A percentile compares a stretch with the other conserved stretches of the same genome.
Evolutionary conservation across 2,888 invertebrate genomes (phyloP).

Genomic region (Diaphora mendica): DNA sequence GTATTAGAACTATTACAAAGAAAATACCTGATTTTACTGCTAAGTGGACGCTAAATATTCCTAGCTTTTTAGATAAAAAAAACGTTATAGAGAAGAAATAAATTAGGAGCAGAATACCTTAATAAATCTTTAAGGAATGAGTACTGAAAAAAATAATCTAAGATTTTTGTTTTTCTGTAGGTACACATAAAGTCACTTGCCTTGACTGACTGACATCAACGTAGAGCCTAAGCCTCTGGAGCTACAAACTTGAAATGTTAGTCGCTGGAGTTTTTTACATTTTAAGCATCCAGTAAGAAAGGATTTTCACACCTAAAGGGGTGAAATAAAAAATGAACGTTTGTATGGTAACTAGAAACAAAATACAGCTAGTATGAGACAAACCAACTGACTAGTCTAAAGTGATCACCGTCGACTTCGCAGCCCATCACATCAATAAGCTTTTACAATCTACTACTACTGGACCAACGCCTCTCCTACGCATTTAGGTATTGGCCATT

Average conservation of each 20-base stretch:
- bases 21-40: neutral
- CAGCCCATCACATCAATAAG: too few species aligned
- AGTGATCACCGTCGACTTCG: too few species aligned
- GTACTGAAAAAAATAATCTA: neutral
- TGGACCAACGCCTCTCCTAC: too few species aligned
- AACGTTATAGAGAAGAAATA: neutral
- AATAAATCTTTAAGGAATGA: neutral
- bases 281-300: neutral
- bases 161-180: neutral
- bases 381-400: too few species aligned
- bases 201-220: too few species aligned
- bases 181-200: neutral
- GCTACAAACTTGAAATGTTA: neutral
- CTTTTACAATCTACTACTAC: too few species aligned
- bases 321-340: too few species aligned
- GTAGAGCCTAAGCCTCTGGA: too few species aligned
- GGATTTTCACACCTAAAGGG: neutral
- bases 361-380: too few species aligned
- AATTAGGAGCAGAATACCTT: neutral
- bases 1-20: neutral
- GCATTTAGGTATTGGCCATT: too few species aligned
- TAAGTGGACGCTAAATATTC: neutral
- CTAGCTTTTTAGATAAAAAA: neutral
- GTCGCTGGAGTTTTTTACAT: neutral
- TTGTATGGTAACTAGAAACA: too few species aligned